Base-by-base conservation (phyloP, 2,113 vertebrate genomes). In the Chaetorhynchus papuensis region DNA sequence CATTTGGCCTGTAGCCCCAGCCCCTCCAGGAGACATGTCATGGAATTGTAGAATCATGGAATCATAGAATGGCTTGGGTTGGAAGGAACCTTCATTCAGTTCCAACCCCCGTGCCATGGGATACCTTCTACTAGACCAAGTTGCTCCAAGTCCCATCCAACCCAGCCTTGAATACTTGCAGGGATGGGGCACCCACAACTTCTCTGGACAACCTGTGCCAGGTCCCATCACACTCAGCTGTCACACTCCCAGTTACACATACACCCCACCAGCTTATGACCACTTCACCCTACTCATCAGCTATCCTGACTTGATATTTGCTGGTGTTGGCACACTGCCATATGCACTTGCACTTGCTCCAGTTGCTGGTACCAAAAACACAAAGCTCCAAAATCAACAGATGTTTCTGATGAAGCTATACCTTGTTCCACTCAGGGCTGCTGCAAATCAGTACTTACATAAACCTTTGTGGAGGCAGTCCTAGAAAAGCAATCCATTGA, bases 241-340 rank as follows among this genome's bases (percentile, higher is more conserved):
- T 31, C 47, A 41, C n/a, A 50, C 3, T n/a, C 31, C 52, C 19
- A 26, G 7, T 68, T 68, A 24, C 24, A 28, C 18, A 15, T 10
- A 27, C 6, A 15, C 1, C 3, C 4, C 31, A 39, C 9, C 19
- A 33, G 17, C 2, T 71, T 35, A n/a, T 3, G 13, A 33, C 3
- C 45, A 13, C 28, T 59, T 69, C 22, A 52, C 15, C 27, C 7
- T 66, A 2, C 21, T 66, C 13, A 44, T 16, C 56, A 79, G 10
- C 17, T 33, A 37, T 14, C 30, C 68, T 47, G 11, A 15, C 9
- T 71, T 59, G 24, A 12, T 63, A 35, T 45, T 68, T 59, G 4
- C 28, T 53, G 8, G 9, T 11, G 8, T 26, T 49, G 42, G 9
- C 22, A 13, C 24, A 27, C 6, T 44, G 23, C 6, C 7, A 31